Evolutionary conservation across 2,113 vertebrate species (phyloP).

Genomic region (Penelope pileata): DNA sequence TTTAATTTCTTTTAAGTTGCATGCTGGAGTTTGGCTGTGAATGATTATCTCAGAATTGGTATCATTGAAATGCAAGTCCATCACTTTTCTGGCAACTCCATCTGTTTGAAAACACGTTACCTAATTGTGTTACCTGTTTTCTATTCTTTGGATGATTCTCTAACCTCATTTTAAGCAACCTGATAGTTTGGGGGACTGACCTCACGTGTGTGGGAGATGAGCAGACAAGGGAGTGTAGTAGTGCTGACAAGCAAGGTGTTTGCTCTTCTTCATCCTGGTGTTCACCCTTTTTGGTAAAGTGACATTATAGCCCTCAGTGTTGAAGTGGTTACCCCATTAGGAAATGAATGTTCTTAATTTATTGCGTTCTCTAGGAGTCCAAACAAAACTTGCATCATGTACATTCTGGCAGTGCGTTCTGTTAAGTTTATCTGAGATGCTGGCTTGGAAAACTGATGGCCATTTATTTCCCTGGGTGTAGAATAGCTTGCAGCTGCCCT

Average conservation of each 20-base stretch:
- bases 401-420: accelerated
- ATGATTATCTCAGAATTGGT: background rate
- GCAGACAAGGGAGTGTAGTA: background rate
- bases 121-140: background rate
- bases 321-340: background rate
- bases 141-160: background rate
- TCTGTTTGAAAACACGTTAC: background rate
- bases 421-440: background rate
- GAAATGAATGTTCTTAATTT: background rate
- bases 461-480: background rate
- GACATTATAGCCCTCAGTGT: background rate
- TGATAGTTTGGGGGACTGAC: background rate
- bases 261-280: background rate
- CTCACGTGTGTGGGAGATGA: background rate
- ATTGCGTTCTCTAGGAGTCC: background rate
- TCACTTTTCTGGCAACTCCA: background rate
- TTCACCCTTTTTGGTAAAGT: background rate
- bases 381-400: accelerated
- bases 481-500: background rate
- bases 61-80: background rate
- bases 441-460: background rate
- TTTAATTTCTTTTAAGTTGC: background rate
- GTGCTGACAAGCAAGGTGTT: background rate
- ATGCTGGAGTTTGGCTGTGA: background rate
- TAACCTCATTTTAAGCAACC: background rate